These are phyloP conservation scores for Selenia dentaria DNA, from an alignment of 2,888 invertebrate genomes.

Conservation along the genomic window DNA sequence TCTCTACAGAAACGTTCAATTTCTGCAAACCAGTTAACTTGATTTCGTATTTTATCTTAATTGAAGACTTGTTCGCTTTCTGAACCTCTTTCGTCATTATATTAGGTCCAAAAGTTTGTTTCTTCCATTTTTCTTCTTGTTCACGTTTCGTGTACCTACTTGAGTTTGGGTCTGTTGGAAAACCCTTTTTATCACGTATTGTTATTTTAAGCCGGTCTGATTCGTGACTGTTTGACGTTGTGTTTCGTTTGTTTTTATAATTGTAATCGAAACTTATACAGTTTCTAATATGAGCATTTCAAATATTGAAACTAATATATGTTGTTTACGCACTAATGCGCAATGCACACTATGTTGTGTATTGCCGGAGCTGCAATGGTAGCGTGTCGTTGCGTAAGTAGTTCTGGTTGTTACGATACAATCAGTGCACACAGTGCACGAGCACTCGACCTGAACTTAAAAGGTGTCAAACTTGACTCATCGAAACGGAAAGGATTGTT, in stretches of 20 bases:
- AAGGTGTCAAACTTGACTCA: slow-evolving; percentile 25
- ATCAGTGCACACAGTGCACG: slow-evolving; percentile 32
- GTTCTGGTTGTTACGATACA: slow-evolving; percentile 17
- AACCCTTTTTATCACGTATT: slow-evolving; percentile 1
- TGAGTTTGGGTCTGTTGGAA: slow-evolving; percentile 4
- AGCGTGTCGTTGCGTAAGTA: slow-evolving; percentile 27
- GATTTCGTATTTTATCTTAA: slow-evolving; percentile 10
- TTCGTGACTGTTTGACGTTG: slow-evolving; percentile 28
- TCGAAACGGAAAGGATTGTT: slow-evolving; percentile 8
- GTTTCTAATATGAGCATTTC: slow-evolving; percentile 23
- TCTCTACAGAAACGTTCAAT: slow-evolving; percentile 2
- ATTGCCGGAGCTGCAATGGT: slow-evolving; percentile 16
- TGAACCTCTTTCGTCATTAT: background rate
- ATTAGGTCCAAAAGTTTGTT: slow-evolving; percentile 1
- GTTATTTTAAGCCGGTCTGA: slow-evolving; percentile 15
- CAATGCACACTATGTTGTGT: slow-evolving; percentile 19
- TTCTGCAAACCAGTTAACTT: slow-evolving; percentile 8
- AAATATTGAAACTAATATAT: slow-evolving; percentile 28
- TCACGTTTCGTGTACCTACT: background rate
- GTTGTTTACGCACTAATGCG: slow-evolving; percentile 29
- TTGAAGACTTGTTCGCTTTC: slow-evolving; percentile 7
- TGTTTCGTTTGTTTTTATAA: slow-evolving; percentile 24
- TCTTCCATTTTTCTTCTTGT: background rate
- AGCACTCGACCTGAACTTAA: slow-evolving; percentile 37
- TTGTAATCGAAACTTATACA: slow-evolving; percentile 27